Conservation (phyloP, 1,140 invertebrate species). For the Nylanderia fulva region DNA sequence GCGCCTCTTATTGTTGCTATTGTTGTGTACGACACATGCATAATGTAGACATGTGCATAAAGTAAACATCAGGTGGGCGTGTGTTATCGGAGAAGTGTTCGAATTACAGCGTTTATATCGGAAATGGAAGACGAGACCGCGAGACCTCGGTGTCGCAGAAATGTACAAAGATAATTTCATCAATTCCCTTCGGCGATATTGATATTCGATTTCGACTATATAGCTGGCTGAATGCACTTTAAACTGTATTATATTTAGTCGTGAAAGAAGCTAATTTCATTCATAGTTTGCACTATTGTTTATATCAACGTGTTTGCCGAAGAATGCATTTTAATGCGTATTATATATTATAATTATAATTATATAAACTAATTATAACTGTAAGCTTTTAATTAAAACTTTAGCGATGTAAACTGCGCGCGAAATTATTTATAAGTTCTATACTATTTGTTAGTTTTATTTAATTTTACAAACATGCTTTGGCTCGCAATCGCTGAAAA, state of each 20-base stretch:
- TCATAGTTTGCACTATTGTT: not conserved
- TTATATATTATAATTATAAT: not conserved
- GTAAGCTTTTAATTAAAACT: not conserved
- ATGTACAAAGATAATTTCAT: not conserved
- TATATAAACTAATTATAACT: no score
- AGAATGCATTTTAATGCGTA: not conserved
- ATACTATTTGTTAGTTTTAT: not conserved
- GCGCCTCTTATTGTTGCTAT: conserved; percentile 12
- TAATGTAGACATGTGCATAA: conserved; percentile 3
- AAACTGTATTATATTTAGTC: not conserved
- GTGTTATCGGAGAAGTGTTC: conserved; percentile 25
- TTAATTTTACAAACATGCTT: not conserved
- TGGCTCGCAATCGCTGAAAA: not conserved
- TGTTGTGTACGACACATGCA: conserved; percentile 34
- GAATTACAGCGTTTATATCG: conserved; percentile 29
- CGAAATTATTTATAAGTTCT: not conserved
- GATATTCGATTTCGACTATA: not conserved
- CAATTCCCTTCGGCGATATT: not conserved
- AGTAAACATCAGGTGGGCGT: conserved; percentile 20
- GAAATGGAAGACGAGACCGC: conserved; percentile 1
- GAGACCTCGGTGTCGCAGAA: not conserved
- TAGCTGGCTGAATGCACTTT: not conserved
- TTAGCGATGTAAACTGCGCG: not conserved
- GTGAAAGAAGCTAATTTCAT: not conserved
- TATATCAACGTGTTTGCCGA: not conserved